Evolutionary conservation across 2,888 invertebrate genomes (phyloP), one percentile per base, ranked within the genome.

Genomic region (Anodontia alba): DNA sequence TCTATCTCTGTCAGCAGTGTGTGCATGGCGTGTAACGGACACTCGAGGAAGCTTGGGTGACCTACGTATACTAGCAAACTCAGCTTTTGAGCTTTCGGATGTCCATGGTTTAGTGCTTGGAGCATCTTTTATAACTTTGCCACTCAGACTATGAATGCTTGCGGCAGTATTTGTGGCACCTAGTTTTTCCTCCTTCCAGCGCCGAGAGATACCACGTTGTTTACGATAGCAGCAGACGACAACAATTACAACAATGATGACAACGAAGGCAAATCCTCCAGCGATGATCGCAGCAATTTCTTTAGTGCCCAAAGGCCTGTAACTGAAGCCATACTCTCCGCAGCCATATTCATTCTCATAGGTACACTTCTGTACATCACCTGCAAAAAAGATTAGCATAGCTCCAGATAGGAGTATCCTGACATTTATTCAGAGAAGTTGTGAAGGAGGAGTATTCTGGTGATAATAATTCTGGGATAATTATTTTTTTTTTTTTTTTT

Each of bases 121-220:
- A 15, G 46, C 33, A 26, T 57, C 43, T 17, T 73, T 57, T n/a
- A 62, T 42, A 31, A 74, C 77, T 74, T 81, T 83, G 49, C 83
- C 84, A 51, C 80, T 81, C 51, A 84, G 67, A 71, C 81, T 83
- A 78, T 87, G 83, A 46, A 84, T 70, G 76, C 81, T 86, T 31
- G 86, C 82, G 12, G 83, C 80, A 74, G 86, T 83, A 75, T 87
- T 88, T 75, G 86, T 77, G 66, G 85, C 81, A 78, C 86, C 84
- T 73, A 90, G 73, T 76, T 84, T 87, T 42, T 86, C 81, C 71
- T 88, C 85, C 68, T 88, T 86, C 88, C 89, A 89, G 31, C 76
- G 76, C 33, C 80, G 80, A 17, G 76, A 79, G 43, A 89, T 76
- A 23, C 89, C 89, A 31, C 80, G 83, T 72, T 88, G 88, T 73